Conservation (phyloP, 2,797 vertebrate genomes). For the Protonibea diacanthus region DNA sequence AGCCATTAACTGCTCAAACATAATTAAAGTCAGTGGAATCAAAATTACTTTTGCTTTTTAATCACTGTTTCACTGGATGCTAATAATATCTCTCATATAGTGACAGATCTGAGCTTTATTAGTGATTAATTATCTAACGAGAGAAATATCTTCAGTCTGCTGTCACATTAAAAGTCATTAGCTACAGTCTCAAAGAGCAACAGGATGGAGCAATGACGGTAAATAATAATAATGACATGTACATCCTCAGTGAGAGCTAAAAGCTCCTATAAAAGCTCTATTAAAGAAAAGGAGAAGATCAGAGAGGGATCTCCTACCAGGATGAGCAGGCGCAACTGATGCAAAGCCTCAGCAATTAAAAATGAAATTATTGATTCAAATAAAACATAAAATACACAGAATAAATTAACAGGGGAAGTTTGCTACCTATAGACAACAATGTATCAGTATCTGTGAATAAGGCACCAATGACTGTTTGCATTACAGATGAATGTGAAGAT, state of each 20-base stretch:
- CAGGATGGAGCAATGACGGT: slow-evolving; percentile 1
- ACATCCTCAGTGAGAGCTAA: background rate
- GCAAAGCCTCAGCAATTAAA: background rate
- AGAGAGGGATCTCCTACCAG: background rate
- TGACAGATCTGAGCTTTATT: slow-evolving; percentile 9
- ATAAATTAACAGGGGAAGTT: background rate
- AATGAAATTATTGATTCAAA: background rate
- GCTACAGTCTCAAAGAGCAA: background rate
- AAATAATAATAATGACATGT: background rate
- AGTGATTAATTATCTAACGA: slow-evolving; percentile 9
- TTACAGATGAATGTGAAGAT: background rate
- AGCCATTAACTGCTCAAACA: slow-evolving; percentile 29
- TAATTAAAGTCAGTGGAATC: slow-evolving; percentile 32
- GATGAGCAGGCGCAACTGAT: background rate
- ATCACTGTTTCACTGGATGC: slow-evolving; percentile 11
- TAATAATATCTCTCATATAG: slow-evolving; percentile 16
- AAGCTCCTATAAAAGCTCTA: background rate
- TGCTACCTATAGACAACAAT: background rate
- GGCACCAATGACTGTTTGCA: background rate
- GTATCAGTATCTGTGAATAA: no score
- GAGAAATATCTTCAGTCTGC: slow-evolving; percentile 1
- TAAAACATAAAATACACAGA: background rate
- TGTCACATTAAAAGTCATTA: background rate
- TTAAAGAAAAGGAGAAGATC: background rate
- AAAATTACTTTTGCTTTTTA: slow-evolving; percentile 19